A percentile compares a stretch with the other conserved stretches of the same genome.
Conservation (phyloP, 2,888 invertebrate species). For the Emmelina monodactyla region DNA sequence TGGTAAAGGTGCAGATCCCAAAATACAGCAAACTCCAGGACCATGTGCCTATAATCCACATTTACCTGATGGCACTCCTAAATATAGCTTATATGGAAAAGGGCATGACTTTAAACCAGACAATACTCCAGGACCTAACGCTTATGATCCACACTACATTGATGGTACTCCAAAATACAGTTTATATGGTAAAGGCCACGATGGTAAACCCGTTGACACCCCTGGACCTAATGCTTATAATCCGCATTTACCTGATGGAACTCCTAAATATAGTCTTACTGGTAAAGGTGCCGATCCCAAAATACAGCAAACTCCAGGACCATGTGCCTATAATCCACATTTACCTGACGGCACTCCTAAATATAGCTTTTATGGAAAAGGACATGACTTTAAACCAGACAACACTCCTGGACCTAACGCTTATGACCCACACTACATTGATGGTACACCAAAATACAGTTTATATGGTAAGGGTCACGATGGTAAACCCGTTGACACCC, state of each 20-base stretch:
- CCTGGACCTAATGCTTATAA: conserved; percentile 63
- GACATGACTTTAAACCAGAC: conserved; percentile 52
- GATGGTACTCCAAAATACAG: conserved; percentile 68
- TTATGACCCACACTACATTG: conserved; percentile 63
- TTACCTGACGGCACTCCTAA: conserved; percentile 62
- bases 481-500: conserved; percentile 57
- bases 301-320: conserved; percentile 63
- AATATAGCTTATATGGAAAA: conserved; percentile 71
- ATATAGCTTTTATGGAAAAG: conserved; percentile 70
- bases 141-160: conserved; percentile 47
- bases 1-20: conserved; percentile 59
- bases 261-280: conserved; percentile 71
- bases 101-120: conserved; percentile 34
- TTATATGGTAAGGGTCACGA: conserved; percentile 62
- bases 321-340: conserved; percentile 61
- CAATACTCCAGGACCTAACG: conserved; percentile 47
- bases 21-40: conserved; percentile 63
- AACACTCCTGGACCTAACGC: conserved; percentile 71
- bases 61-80: conserved; percentile 59
- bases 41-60: conserved; percentile 62
- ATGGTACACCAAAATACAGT: conserved; percentile 64
- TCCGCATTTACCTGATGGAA: conserved; percentile 50
- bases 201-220: conserved; percentile 41
- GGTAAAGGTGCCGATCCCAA: conserved; percentile 61
- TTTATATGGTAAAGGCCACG: conserved; percentile 68